Evolutionary conservation across 2,888 invertebrate species (phyloP), one percentile per base, ranked within the genome.

Genomic region (Magallana nippona): DNA sequence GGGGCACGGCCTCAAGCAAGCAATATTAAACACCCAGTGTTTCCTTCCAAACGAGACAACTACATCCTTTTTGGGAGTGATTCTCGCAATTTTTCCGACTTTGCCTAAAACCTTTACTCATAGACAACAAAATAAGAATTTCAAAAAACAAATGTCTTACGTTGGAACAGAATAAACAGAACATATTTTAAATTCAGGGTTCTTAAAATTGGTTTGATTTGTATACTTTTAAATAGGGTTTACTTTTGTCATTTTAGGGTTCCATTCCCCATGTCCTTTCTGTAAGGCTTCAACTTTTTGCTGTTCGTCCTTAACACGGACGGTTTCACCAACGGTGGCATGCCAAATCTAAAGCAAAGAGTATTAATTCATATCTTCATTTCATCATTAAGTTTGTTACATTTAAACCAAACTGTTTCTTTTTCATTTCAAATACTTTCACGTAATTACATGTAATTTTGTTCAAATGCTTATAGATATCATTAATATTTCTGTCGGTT

Each of bases 181-280:
- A 27, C n/a, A 27, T 10, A 44, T 44, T 44, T 5, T 44, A 5
- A 44, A 8, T 44, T 44, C 44, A n/a, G n/a, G 44, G 5, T 8
- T 44, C 44, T 44, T 44, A 44, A 44, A 44, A 8, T 44, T 5
- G 8, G 44, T 44, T 44, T 44, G 8, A 44, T 44, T 0, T 32
- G 10, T 44, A 32, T 44, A 5, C 22, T 27, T 5, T 77, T 15
- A 10, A 78, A 2, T 1, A 27, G 55, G 1, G 81, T 94, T 95
- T 95, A 97, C 97, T 93, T 95, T 95, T 94, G 96, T 96, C 97
- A 97, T 97, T 19, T 96, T 95, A 88, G 97, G 97, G 84, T 96
- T 96, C 97, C 97, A 97, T 94, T 97, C 97, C 0, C 97, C 97
- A 91, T 97, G 97, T 1, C 96, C 97, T 90, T 96, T 96, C 93